Base-by-base conservation (phyloP, 2,888 invertebrate genomes). In the Nematopogon swammerdamellus region DNA sequence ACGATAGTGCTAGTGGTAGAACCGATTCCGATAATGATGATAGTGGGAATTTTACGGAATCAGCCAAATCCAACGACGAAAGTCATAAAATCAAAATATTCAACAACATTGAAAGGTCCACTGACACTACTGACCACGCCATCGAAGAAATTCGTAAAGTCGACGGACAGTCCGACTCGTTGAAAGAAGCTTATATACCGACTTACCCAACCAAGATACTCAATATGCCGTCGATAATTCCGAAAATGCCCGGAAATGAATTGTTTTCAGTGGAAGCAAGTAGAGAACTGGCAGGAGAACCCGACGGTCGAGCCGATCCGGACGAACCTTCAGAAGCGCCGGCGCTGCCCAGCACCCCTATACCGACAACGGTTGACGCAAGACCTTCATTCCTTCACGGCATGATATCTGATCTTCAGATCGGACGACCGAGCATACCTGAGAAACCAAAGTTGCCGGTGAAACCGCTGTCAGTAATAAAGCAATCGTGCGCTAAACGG, bases 301-400 rank as follows among this genome's bases (percentile, higher is more conserved):
- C 92, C 1, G 92, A 92, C 60, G 92, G 92, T n/a, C 84, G 89
- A 58, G 91, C 92, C 14, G 92, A 92, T 69, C 89, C 91, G 1
- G 91, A 90, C 60, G 86, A 87, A 44, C 70, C 81, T 1, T 77
- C 77, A 19, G 87, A 87, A 64, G 85, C 88, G 1, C 86, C 89
- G 1, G 86, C 85, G 3, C 66, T 91, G 50, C 89, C 90, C 0
- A 82, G 84, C 51, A 85, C 86, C 55, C 88, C 89, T 1, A 82
- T 87, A 17, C 88, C 87, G 16, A 63, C 72, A 29, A 66, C 83
- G 56, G 73, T 66, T 55, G 71, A 81, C 56, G 77, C 85, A 59
- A 64, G 88, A 19, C 80, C 85, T 5, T 90, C 91, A 2, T 91
- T 92, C 62, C 71, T 91, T 42, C 91, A 91, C 58, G 85, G 86